Percentiles rank a stretch among this genome's conserved stretches.
phyloP scores from a whole-genome alignment of 92 coral and sea anemone genomes.

The Epizoanthus ramosus region DNA sequence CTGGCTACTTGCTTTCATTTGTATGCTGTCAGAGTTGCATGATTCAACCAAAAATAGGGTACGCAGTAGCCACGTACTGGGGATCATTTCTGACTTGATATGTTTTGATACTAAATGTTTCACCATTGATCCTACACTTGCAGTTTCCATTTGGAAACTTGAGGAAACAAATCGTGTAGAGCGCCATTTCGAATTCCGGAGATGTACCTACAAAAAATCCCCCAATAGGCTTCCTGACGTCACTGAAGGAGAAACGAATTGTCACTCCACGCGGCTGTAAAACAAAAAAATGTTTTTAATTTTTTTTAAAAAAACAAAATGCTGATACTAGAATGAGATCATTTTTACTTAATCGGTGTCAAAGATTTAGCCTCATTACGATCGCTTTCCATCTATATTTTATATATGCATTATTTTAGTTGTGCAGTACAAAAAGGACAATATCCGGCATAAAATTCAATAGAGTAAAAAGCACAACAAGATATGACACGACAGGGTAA shows the following conservation, averaged over 20 bases:
- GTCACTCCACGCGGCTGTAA: constrained; percentile 39
- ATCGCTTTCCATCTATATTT: too few relatives aligned
- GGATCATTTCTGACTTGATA: background rate
- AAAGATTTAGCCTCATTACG: background rate
- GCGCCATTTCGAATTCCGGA: constrained; percentile 52
- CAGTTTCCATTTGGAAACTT: constrained; percentile 48
- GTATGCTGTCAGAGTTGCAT: too few relatives aligned
- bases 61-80: constrained; percentile 40
- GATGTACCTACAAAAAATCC: constrained; percentile 46
- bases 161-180: constrained; percentile 49
- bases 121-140: constrained; percentile 36
- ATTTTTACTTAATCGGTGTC: background rate
- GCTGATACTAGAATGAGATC: too few relatives aligned
- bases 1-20: too few relatives aligned
- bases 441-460: too few relatives aligned
- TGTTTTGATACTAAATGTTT: constrained; percentile 20
- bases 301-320: too few relatives aligned
- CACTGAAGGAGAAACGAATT: constrained; percentile 26
- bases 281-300: background rate
- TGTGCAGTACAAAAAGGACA: too few relatives aligned
- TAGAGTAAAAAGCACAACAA: too few relatives aligned
- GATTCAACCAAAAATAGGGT: constrained; percentile 29
- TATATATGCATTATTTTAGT: too few relatives aligned
- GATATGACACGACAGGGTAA: too few relatives aligned
- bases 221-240: constrained; percentile 45